A percentile compares a stretch with the other conserved stretches of the same genome.
These are phyloP conservation scores for Himalopsyche japonica DNA, from an alignment of 2,888 invertebrate species.

Conservation along the genomic window DNA sequence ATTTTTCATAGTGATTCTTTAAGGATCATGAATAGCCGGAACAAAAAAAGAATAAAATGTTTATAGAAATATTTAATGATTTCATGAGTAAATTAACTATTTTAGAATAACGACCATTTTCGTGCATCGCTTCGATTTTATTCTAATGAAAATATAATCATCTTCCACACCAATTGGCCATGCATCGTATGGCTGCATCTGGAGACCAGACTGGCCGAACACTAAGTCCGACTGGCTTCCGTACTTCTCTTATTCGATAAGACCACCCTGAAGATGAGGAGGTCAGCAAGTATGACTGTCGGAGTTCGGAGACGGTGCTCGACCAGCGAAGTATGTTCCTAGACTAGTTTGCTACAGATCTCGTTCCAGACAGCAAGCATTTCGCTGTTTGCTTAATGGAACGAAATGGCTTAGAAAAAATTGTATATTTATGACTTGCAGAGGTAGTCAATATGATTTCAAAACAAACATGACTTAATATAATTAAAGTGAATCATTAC, in stretches of 20 bases:
- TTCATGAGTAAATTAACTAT: no score
- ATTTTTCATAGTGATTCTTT: no score
- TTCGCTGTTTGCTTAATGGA: no score
- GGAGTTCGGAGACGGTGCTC: neutral
- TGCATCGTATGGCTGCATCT: neutral
- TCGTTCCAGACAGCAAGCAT: neutral
- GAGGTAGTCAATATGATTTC: no score
- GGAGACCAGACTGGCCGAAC: neutral
- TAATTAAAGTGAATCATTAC: no score
- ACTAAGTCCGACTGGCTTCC: neutral
- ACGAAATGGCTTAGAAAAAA: neutral
- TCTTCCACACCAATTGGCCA: neutral
- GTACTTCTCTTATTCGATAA: neutral
- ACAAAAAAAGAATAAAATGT: no score
- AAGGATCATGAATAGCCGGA: no score
- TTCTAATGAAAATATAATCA: neutral
- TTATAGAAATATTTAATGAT: no score
- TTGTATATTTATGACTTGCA: neutral
- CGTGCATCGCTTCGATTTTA: neutral
- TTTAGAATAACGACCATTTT: neutral
- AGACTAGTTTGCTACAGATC: neutral
- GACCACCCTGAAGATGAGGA: neutral
- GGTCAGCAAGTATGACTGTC: neutral
- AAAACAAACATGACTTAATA: no score
- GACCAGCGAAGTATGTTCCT: neutral